These are phyloP conservation scores for Gymnorhina tibicen DNA, from an alignment of 2,113 vertebrate genomes.

Conservation along the genomic window DNA sequence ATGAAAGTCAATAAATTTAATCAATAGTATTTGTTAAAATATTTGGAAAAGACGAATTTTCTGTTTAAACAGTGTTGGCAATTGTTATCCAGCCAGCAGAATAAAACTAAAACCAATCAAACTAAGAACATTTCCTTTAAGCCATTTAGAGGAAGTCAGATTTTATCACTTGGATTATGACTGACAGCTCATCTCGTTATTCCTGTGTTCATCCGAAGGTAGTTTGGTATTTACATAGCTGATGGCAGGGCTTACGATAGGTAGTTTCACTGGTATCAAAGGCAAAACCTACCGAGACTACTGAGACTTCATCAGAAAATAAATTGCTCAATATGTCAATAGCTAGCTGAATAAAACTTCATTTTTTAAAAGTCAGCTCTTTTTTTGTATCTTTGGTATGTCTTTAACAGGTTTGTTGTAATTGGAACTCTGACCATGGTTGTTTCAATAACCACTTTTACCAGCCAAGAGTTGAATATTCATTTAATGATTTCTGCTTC, in stretches of 20 bases:
- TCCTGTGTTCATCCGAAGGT: not conserved
- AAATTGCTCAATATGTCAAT: not conserved
- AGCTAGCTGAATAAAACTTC: not conserved
- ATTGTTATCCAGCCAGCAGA: not conserved
- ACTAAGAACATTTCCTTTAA: not conserved
- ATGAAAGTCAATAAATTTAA: not conserved
- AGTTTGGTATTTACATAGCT: not conserved
- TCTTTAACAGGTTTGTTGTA: not conserved
- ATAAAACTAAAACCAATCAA: not conserved
- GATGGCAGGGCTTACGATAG: not conserved
- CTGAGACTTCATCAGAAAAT: not conserved
- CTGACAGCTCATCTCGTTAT: not conserved
- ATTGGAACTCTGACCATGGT: not conserved
- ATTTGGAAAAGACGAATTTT: not conserved
- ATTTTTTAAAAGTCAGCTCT: not conserved
- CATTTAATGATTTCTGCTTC: not conserved
- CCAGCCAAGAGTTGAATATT: not conserved
- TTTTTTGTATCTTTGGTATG: not conserved
- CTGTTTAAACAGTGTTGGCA: not conserved
- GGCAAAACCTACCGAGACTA: not conserved
- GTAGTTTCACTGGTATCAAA: not conserved
- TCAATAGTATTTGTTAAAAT: not conserved
- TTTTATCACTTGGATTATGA: not conserved
- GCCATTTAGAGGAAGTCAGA: not conserved
- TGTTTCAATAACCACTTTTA: not conserved